Evolutionary conservation across 2,888 invertebrate species (phyloP), one percentile per base, ranked within the genome.

Genomic region (Chrysomela aeneicollis): DNA sequence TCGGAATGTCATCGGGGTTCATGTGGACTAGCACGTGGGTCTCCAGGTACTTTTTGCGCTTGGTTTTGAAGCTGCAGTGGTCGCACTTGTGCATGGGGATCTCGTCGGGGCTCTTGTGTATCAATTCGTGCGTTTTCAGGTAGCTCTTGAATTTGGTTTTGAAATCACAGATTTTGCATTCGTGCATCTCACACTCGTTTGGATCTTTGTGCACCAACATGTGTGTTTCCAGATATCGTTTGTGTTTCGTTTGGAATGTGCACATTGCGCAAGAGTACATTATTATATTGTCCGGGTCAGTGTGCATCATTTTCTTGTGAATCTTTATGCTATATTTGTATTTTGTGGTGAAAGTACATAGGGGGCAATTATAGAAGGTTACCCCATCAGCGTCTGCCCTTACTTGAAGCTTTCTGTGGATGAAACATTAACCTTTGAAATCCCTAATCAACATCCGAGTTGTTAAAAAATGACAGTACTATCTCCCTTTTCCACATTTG

Each of bases 121-220:
- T 63, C 5, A 67, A 54, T 69, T 68, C 69, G 49, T 74, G 73
- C 0, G 71, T 72, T 59, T 70, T 71, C 52, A 74, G 54, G 61
- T 72, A 72, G 35, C 70, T 72, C 59, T 74, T 74, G 58, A 70
- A 71, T 54, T 73, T 74, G 2, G 74, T 74, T 64, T 73, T 66
- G 50, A 72, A 74, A 6, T 51, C 63, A 51, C 74, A 74, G 6
- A 66, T 53, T 10, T 66, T 63, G 50, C 74, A 74, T 53, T 74
- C 64, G 59, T 69, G 71, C 67, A 71, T 61, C 17, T 68, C 53
- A 15, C 67, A 66, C n/a, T 68, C 64, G 46, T 71, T 70, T 2
- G 71, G 67, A 37, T 69, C 65, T 55, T 62, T 68, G 61, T 74
- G 73, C 4, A 74, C 66, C 1, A 68, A 62, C 71, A 69, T 71